A percentile compares a stretch with the other conserved stretches of the same genome.
Evolutionary conservation across 2,797 vertebrate species (phyloP).

Genomic region (Ambastaia sidthimunki): DNA sequence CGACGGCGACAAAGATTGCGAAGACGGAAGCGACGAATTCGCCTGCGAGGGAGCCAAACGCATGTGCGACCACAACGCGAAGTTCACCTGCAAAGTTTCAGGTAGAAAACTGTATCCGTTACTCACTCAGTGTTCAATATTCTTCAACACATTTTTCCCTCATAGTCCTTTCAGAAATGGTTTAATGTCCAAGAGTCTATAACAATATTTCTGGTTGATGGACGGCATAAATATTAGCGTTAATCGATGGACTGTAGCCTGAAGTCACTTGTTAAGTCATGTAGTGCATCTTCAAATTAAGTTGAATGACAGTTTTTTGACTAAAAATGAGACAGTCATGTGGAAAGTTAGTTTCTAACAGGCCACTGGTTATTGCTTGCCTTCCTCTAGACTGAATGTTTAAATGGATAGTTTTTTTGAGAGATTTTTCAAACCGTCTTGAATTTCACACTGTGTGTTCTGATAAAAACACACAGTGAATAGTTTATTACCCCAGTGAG

Average conservation of each 20-base stretch:
- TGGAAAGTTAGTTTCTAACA: background rate
- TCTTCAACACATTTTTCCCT: conserved; percentile 4
- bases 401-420: conserved; percentile 25
- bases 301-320: conserved; percentile 11
- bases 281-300: background rate
- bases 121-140: conserved; percentile 18
- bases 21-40: conserved; percentile 85
- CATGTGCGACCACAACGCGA: conserved; percentile 81
- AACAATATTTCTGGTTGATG: background rate
- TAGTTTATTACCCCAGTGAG: conserved; percentile 32
- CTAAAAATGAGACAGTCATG: conserved; percentile 3
- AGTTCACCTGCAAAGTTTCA: conserved; percentile 84
- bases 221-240: background rate
- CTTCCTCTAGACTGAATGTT: conserved; percentile 27
- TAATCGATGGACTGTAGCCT: conserved; percentile 14
- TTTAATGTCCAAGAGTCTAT: background rate
- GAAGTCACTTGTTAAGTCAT: background rate
- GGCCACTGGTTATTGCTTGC: conserved; percentile 25
- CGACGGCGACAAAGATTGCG: conserved; percentile 87
- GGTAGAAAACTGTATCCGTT: conserved; percentile 67
- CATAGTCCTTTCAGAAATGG: conserved; percentile 1
- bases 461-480: conserved; percentile 34
- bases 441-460: conserved; percentile 41
- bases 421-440: conserved; percentile 17
- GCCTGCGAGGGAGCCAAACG: conserved; percentile 80